Evolutionary conservation across 2,797 vertebrate species (phyloP).

Genomic region (Nyctibius grandis): DNA sequence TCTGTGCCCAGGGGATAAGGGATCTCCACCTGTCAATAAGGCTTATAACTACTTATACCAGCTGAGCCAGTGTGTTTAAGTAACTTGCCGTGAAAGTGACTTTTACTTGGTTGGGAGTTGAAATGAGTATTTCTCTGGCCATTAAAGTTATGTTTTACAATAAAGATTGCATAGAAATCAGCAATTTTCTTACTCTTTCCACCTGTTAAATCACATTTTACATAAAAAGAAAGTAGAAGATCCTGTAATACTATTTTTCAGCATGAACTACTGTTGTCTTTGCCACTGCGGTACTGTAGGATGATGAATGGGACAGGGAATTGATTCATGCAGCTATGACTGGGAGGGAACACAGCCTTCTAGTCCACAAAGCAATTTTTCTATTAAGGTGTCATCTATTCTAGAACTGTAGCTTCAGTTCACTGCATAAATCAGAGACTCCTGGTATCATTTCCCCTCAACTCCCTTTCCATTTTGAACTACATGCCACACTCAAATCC

Average conservation of each 20-base stretch:
- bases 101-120: background rate
- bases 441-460: background rate
- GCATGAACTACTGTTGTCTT: background rate
- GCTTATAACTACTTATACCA: slow-evolving; percentile 25
- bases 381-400: background rate
- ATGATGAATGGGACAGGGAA: background rate
- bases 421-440: background rate
- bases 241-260: background rate
- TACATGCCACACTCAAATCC: background rate
- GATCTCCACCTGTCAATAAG: slow-evolving; percentile 22
- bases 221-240: background rate
- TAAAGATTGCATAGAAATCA: background rate
- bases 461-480: background rate
- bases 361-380: slow-evolving; percentile 6
- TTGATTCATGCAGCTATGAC: background rate
- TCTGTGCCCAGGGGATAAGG: background rate
- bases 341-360: background rate
- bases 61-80: background rate
- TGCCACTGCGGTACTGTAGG: background rate
- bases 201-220: background rate
- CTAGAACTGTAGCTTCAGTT: background rate
- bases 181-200: background rate
- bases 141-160: slow-evolving; percentile 4
- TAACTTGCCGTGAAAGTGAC: background rate
- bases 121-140: background rate